Evolutionary conservation across 2,113 vertebrate species (phyloP).

Genomic region (Poicephalus meyeri): DNA sequence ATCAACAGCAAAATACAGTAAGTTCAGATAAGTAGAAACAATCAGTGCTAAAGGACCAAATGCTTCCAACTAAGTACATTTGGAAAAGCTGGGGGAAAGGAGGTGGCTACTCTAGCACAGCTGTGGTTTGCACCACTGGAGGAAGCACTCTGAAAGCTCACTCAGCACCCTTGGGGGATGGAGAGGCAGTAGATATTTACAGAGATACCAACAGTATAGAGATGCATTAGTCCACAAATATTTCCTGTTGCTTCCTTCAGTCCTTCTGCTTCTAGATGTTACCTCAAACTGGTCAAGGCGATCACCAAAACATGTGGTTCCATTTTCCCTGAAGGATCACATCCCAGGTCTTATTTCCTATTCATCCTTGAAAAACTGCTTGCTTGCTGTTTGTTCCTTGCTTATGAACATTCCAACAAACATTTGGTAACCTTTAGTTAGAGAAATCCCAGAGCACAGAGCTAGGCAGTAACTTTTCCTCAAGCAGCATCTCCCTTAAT

Average conservation of each 20-base stretch:
- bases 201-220: background rate
- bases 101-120: background rate
- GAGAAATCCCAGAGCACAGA: background rate
- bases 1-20: fast-evolving
- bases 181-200: background rate
- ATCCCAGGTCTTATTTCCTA: background rate
- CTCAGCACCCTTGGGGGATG: background rate
- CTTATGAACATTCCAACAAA: background rate
- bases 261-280: fast-evolving
- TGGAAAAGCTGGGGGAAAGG: too few species aligned
- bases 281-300: fast-evolving
- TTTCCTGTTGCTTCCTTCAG: background rate
- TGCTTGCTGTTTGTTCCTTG: background rate
- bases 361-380: background rate
- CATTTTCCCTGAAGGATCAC: background rate
- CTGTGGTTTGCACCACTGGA: background rate
- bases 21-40: fast-evolving
- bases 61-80: fast-evolving
- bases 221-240: too few species aligned
- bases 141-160: background rate
- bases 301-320: fast-evolving
- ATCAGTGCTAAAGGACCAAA: fast-evolving
- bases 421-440: background rate
- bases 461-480: background rate
- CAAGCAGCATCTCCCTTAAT: background rate